phyloP scores from a whole-genome alignment of 2,113 vertebrate species.

The Xenopus tropicalis region DNA sequence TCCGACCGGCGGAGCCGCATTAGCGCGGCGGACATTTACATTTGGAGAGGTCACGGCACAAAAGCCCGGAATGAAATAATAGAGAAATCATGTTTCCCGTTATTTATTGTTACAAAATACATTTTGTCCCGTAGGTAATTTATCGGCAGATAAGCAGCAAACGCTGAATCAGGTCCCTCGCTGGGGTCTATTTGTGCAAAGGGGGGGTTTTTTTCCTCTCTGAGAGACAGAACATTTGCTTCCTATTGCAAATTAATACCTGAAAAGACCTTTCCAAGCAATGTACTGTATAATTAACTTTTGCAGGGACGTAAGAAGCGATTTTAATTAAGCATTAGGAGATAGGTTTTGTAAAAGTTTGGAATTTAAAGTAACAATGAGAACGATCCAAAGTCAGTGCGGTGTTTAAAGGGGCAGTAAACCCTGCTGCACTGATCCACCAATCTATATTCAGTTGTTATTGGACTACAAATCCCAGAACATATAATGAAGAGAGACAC shows the following conservation, averaged over 20 bases:
- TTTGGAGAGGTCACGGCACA: conserved; percentile 21
- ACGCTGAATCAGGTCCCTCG: too few relatives aligned
- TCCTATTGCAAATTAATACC: neutral
- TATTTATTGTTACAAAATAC: conserved; percentile 20
- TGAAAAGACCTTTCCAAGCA: neutral
- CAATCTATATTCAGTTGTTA: too few relatives aligned
- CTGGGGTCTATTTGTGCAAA: neutral
- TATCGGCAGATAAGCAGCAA: neutral
- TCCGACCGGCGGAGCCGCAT: neutral
- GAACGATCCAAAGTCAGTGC: too few relatives aligned
- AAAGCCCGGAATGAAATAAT: conserved; percentile 18
- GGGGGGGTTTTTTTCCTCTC: neutral
- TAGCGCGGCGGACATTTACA: conserved; percentile 14
- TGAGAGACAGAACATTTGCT: neutral
- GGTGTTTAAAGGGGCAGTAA: too few relatives aligned
- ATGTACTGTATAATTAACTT: conserved; percentile 21
- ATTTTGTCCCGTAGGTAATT: conserved; percentile 1
- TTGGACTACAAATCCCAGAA: too few relatives aligned
- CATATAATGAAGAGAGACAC: too few relatives aligned
- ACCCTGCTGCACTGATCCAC: too few relatives aligned
- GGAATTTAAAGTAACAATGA: too few relatives aligned
- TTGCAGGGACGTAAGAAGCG: neutral
- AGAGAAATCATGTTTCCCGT: conserved; percentile 17
- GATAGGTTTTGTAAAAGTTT: too few relatives aligned
- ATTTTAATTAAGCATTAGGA: neutral